A percentile compares a stretch with the other conserved stretches of the same genome.
phyloP scores from a whole-genome alignment of 2,888 invertebrate genomes.

The Homarus gammarus region DNA sequence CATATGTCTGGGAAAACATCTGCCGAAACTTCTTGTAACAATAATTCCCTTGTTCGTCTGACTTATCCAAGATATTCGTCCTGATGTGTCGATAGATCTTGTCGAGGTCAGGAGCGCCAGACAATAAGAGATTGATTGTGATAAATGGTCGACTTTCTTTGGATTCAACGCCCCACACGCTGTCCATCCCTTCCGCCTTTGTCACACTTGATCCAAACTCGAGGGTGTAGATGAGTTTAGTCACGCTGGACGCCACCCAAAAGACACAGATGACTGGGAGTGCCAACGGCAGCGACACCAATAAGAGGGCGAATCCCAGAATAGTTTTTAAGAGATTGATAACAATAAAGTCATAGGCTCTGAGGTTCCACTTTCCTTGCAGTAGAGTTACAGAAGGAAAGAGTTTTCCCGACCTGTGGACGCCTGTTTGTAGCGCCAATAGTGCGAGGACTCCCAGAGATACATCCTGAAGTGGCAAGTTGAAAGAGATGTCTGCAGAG shows the following conservation, averaged over 20 bases:
- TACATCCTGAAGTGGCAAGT: conserved; percentile 12
- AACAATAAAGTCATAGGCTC: background rate
- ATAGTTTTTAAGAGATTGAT: conserved; percentile 38
- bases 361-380: background rate
- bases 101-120: conserved; percentile 43
- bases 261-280: conserved; percentile 34
- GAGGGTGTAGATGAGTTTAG: conserved; percentile 4
- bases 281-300: conserved; percentile 37
- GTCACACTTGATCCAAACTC: conserved; percentile 32
- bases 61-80: conserved; percentile 34
- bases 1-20: conserved; percentile 72
- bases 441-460: conserved; percentile 32
- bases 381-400: background rate
- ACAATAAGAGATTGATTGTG: conserved; percentile 36
- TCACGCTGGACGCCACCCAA: conserved; percentile 15
- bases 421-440: conserved; percentile 20
- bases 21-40: conserved; percentile 75
- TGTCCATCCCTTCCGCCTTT: conserved; percentile 65
- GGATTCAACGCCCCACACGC: conserved; percentile 64
- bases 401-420: background rate
- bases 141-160: conserved; percentile 64
- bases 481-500: background rate
- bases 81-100: conserved; percentile 41
- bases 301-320: conserved; percentile 30
- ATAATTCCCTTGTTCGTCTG: conserved; percentile 29